Conservation (phyloP, 2,113 vertebrate species). For the Ictidomys tridecemlineatus region DNA sequence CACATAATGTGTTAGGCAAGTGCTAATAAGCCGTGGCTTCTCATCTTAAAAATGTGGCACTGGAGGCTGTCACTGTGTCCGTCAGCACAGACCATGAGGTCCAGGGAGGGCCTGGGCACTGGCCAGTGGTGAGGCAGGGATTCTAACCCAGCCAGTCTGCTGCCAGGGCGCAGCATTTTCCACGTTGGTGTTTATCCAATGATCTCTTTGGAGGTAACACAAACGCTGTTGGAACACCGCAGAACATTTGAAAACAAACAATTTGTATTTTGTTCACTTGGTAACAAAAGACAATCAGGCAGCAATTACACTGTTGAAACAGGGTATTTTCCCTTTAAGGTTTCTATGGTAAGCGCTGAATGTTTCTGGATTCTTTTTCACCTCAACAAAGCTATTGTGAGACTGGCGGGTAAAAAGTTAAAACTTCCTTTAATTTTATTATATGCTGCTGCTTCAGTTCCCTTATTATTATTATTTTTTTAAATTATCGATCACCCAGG, state of each 20-base stretch:
- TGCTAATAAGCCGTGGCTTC: not conserved
- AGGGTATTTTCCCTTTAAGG: conserved; percentile 66
- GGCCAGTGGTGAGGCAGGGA: not conserved
- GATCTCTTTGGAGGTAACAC: conserved; percentile 19
- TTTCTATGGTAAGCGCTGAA: conserved; percentile 61
- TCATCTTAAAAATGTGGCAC: not conserved
- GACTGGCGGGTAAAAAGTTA: not conserved
- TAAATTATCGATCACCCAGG: too few species aligned
- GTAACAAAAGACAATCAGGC: conserved; percentile 69
- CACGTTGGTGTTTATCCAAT: conserved; percentile 16
- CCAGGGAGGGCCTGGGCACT: not conserved
- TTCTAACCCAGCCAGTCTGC: not conserved
- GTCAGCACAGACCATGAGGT: not conserved
- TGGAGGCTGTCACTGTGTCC: not conserved
- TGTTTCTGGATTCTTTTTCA: conserved; percentile 51
- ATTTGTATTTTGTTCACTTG: conserved; percentile 66
- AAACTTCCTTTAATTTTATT: not conserved
- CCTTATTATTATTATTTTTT: not conserved
- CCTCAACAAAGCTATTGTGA: conserved; percentile 3
- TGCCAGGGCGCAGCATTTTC: not conserved
- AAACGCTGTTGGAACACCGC: conserved; percentile 38
- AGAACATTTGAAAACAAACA: conserved; percentile 59
- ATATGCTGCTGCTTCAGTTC: not conserved
- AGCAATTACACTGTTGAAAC: conserved; percentile 61
- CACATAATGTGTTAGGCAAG: not conserved